These are phyloP conservation scores for Myotis myotis DNA, from an alignment of 2,797 vertebrate genomes.

Conservation along the genomic window DNA sequence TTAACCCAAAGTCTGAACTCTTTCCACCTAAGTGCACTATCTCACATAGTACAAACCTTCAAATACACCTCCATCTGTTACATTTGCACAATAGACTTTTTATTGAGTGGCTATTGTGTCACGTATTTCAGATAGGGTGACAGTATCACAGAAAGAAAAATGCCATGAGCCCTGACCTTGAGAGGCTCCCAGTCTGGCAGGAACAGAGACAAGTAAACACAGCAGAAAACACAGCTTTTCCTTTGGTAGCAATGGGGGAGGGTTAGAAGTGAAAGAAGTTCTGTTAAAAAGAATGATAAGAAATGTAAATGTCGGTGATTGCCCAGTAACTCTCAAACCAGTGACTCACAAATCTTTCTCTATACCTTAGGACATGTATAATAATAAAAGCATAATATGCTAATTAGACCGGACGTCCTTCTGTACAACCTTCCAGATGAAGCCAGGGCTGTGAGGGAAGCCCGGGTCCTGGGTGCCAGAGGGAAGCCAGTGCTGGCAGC, in stretches of 20 bases:
- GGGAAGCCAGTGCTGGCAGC: too few species aligned
- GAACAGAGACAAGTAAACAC: neutral
- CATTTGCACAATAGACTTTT: neutral
- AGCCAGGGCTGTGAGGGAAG: too few species aligned
- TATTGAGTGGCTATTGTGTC: neutral
- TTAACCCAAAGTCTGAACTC: neutral
- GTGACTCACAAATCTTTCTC: neutral
- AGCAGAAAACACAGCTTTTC: neutral
- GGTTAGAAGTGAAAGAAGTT: neutral
- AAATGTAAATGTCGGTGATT: neutral
- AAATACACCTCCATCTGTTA: too few species aligned
- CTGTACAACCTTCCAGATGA: too few species aligned
- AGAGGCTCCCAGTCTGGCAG: neutral
- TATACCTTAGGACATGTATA: neutral
- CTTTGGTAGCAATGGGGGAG: neutral
- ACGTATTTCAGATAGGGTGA: neutral
- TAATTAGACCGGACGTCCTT: too few species aligned
- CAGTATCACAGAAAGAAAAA: neutral
- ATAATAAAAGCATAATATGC: too few species aligned
- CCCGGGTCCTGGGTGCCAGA: too few species aligned
- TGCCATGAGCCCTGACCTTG: neutral
- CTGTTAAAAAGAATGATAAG: neutral
- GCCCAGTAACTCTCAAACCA: neutral
- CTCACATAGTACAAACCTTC: neutral
- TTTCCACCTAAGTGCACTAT: neutral